A percentile compares a stretch with the other conserved stretches of the same genome.
Evolutionary conservation across 1,140 invertebrate species (phyloP).

Genomic region (Aphaenogaster rudis): DNA sequence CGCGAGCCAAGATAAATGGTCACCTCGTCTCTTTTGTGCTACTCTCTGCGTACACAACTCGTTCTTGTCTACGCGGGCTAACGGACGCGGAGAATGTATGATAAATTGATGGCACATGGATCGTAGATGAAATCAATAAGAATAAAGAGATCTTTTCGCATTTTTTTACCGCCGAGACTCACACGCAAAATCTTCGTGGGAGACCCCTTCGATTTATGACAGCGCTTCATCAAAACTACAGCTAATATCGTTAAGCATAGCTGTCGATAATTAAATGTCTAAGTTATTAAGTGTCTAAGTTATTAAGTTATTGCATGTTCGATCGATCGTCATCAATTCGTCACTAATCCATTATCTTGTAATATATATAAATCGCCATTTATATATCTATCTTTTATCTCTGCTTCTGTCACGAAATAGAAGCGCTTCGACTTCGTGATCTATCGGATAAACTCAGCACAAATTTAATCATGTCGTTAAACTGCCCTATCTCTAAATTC

Average conservation of each 20-base stretch:
- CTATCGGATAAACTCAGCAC: neutral
- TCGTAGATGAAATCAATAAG: constrained; percentile 40
- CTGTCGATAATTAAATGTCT: constrained; percentile 30
- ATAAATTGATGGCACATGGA: constrained; percentile 48
- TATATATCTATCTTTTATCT: constrained; percentile 4
- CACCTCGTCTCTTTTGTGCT: constrained; percentile 59
- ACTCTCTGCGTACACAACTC: neutral
- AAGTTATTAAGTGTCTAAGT: neutral
- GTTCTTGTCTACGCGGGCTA: neutral
- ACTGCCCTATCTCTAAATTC: neutral
- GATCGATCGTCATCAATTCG: neutral
- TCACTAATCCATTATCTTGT: neutral
- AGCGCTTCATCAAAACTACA: constrained; percentile 8
- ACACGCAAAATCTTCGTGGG: constrained; percentile 13
- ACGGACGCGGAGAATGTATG: neutral
- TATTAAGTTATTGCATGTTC: neutral
- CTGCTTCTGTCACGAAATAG: neutral
- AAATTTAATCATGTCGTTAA: constrained; percentile 1
- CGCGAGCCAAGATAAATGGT: constrained; percentile 68
- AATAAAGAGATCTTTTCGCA: constrained; percentile 34
- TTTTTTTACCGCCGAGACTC: neutral
- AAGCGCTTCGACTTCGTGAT: neutral
- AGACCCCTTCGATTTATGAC: constrained; percentile 13
- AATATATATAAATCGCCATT: neutral
- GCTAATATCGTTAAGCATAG: neutral